Evolutionary conservation across 2,797 vertebrate species (phyloP).

Genomic region (Gephyroberyx darwinii): DNA sequence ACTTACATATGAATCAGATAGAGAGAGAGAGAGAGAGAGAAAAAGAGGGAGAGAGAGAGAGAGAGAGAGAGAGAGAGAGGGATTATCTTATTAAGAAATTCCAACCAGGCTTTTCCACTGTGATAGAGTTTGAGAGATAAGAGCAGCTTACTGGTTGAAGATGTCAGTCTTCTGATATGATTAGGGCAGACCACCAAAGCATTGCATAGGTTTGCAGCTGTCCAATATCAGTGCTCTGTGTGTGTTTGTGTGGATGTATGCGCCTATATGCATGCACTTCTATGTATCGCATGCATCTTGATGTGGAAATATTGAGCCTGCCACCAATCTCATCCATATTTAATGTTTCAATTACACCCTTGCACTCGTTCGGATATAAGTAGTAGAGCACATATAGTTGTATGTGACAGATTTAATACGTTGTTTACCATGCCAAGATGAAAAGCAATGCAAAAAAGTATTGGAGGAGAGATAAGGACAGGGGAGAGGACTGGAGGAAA

Average conservation of each 20-base stretch:
- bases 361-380: not conserved
- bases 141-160: constrained; percentile 41
- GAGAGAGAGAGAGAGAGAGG: constrained; percentile 37
- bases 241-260: constrained; percentile 1
- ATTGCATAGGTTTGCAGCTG: constrained; percentile 6
- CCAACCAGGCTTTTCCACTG: constrained; percentile 56
- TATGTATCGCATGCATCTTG: not conserved
- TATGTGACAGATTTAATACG: not conserved
- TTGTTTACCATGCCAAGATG: not conserved
- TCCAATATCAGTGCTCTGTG: not conserved
- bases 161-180: constrained; percentile 55
- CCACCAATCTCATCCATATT: not conserved
- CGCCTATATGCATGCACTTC: not conserved
- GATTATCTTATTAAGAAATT: constrained; percentile 59
- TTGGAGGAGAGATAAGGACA: constrained; percentile 33
- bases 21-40: constrained; percentile 6
- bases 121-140: constrained; percentile 59
- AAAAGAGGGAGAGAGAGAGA: constrained; percentile 40
- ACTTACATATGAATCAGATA: constrained; percentile 80
- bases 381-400: not conserved
- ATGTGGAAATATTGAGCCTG: not conserved
- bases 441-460: constrained; percentile 10
- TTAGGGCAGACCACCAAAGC: constrained; percentile 48
- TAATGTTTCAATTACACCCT: not conserved
- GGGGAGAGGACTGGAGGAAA: constrained; percentile 27